Percentiles rank a stretch among this genome's conserved stretches.
Evolutionary conservation across 2,888 invertebrate species (phyloP).

Genomic region (Allophyes oxyacanthae): DNA sequence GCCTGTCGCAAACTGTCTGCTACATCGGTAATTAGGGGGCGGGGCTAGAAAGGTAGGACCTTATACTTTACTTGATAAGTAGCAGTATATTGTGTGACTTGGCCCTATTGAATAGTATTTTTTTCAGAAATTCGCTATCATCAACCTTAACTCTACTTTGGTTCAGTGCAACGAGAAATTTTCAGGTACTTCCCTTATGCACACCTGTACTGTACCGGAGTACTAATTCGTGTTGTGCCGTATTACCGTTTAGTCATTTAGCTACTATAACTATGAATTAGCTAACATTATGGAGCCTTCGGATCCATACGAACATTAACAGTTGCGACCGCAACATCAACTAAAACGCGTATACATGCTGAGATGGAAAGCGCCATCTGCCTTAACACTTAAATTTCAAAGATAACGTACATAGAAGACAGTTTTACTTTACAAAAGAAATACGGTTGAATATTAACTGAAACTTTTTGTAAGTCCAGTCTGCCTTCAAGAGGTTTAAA

Average conservation of each 20-base stretch:
- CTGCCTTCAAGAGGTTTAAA: too few species aligned
- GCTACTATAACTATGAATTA: slow-evolving; percentile 56
- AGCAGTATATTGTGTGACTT: slow-evolving; percentile 27
- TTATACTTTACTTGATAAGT: not conserved
- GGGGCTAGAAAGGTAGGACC: too few species aligned
- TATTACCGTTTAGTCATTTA: slow-evolving; percentile 48
- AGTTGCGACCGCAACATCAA: slow-evolving; percentile 7
- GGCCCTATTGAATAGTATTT: slow-evolving; percentile 19
- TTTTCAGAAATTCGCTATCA: slow-evolving; percentile 15
- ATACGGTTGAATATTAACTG: not conserved
- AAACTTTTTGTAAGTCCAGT: too few species aligned
- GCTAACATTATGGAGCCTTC: slow-evolving; percentile 55
- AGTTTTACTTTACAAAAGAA: not conserved
- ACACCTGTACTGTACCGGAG: slow-evolving; percentile 34
- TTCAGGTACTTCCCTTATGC: slow-evolving; percentile 19
- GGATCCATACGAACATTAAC: slow-evolving; percentile 48
- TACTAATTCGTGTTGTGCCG: slow-evolving; percentile 40
- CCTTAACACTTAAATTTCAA: slow-evolving; percentile 28
- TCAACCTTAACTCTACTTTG: slow-evolving; percentile 49
- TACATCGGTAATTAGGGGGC: too few species aligned
- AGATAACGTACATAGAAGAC: slow-evolving; percentile 23
- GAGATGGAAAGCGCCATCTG: slow-evolving; percentile 24
- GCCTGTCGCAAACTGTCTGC: too few species aligned
- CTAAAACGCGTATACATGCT: slow-evolving; percentile 44
- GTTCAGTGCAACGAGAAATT: slow-evolving; percentile 42